These are phyloP conservation scores for Drosophila funebris DNA, from an alignment of 1,140 invertebrate species.

Conservation along the genomic window DNA sequence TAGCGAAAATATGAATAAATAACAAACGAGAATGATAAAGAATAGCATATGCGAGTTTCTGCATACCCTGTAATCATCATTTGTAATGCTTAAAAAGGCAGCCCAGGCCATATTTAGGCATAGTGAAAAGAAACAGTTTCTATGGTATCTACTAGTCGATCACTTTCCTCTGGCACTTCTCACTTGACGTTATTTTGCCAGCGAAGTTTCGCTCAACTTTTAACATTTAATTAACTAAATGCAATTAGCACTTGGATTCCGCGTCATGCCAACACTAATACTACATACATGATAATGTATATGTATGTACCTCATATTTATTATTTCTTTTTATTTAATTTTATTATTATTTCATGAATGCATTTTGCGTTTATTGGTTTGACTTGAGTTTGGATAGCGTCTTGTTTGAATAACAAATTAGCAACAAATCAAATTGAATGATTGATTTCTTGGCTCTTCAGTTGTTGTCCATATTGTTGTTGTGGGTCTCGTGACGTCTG, in stretches of 20 bases:
- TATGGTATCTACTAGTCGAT: background rate
- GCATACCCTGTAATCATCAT: no score
- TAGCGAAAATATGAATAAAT: no score
- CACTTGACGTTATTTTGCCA: slow-evolving; percentile 4
- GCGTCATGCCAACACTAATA: slow-evolving; percentile 43
- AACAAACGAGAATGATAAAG: no score
- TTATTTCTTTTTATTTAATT: slow-evolving; percentile 47
- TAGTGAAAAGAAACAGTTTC: no score
- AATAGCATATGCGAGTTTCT: no score
- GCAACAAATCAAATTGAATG: slow-evolving; percentile 77
- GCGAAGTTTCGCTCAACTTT: slow-evolving; percentile 57
- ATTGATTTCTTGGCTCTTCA: slow-evolving; percentile 74
- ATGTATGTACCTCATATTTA: slow-evolving; percentile 4
- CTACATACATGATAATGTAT: background rate
- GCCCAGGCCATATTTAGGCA: no score
- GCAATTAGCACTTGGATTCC: slow-evolving; percentile 71
- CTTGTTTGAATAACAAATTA: slow-evolving; percentile 78
- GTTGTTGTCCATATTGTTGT: slow-evolving; percentile 1
- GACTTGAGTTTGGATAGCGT: slow-evolving; percentile 23
- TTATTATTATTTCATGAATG: slow-evolving; percentile 48
- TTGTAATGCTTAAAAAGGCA: no score
- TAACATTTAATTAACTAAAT: slow-evolving; percentile 73
- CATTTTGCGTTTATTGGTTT: slow-evolving; percentile 58
- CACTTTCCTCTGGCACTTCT: background rate
- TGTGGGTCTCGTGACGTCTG: slow-evolving; percentile 61